These are phyloP conservation scores for Egretta garzetta DNA, from an alignment of 2,113 vertebrate species.

Conservation along the genomic window DNA sequence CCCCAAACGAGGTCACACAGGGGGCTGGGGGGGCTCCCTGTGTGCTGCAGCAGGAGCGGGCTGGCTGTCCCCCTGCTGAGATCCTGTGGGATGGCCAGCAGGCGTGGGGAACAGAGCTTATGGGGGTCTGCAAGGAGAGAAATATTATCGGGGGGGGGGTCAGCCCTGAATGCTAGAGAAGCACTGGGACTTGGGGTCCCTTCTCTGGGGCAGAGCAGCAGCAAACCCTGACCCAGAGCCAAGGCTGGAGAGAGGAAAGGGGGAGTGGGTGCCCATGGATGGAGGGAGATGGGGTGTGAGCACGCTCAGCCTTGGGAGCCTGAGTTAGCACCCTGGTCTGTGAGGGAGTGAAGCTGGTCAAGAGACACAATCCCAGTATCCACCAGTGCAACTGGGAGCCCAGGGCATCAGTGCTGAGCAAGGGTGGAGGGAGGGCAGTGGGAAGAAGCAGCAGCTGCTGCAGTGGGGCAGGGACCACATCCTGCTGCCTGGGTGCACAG, in stretches of 20 bases:
- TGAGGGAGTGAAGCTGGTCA: background rate
- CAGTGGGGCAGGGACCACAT: background rate
- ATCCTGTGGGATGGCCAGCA: background rate
- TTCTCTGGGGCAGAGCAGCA: background rate
- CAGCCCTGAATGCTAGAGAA: background rate
- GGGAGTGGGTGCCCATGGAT: background rate
- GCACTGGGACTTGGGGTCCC: background rate
- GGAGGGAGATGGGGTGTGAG: background rate
- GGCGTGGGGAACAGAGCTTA: background rate
- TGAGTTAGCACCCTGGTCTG: accelerated
- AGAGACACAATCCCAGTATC: background rate
- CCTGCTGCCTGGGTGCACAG: background rate
- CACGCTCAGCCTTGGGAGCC: background rate
- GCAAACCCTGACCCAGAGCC: background rate
- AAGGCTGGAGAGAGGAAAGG: background rate
- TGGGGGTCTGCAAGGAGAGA: background rate
- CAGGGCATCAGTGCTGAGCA: background rate
- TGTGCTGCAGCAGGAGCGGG: accelerated
- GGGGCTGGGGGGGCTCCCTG: background rate
- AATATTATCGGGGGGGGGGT: background rate
- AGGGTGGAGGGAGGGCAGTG: background rate
- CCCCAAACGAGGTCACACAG: background rate
- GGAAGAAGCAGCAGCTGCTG: background rate
- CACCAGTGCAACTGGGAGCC: background rate
- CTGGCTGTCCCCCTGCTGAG: background rate